Percentiles rank a stretch among this genome's conserved stretches.
Conservation (phyloP, 2,113 vertebrate genomes). For the Colinus virginianus region DNA sequence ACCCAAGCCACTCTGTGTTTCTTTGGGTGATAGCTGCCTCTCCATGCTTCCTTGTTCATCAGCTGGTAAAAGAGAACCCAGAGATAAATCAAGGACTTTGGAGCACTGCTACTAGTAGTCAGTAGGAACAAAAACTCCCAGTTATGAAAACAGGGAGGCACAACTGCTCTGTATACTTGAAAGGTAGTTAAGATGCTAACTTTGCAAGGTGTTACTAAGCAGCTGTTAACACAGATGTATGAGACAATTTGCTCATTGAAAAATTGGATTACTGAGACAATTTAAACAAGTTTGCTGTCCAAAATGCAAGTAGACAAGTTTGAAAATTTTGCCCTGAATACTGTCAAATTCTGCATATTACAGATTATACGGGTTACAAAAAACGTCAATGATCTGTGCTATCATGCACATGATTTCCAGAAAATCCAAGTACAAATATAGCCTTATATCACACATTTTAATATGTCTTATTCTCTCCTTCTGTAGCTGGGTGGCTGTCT, state of each 20-base stretch:
- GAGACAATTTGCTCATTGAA: background rate
- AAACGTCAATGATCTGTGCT: background rate
- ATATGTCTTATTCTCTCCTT: background rate
- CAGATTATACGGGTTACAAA: background rate
- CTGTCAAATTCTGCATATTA: background rate
- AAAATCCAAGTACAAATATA: background rate
- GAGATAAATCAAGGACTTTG: background rate
- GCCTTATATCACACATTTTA: background rate
- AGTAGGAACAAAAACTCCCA: rapidly evolving
- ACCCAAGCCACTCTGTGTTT: background rate
- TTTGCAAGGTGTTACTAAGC: background rate
- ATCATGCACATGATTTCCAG: background rate
- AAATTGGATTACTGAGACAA: background rate
- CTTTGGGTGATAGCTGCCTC: background rate
- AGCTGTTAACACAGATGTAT: background rate
- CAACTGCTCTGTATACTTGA: background rate
- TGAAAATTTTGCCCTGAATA: background rate
- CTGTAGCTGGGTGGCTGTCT: slow-evolving; percentile 24
- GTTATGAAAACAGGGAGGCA: background rate
- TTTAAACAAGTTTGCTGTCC: background rate
- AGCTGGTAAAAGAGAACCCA: background rate
- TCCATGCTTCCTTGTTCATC: background rate
- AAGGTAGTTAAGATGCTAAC: background rate
- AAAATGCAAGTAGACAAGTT: background rate
- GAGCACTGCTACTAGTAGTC: background rate